These are phyloP conservation scores for Trachurus trachurus DNA, from an alignment of 2,797 vertebrate species.

Conservation along the genomic window DNA sequence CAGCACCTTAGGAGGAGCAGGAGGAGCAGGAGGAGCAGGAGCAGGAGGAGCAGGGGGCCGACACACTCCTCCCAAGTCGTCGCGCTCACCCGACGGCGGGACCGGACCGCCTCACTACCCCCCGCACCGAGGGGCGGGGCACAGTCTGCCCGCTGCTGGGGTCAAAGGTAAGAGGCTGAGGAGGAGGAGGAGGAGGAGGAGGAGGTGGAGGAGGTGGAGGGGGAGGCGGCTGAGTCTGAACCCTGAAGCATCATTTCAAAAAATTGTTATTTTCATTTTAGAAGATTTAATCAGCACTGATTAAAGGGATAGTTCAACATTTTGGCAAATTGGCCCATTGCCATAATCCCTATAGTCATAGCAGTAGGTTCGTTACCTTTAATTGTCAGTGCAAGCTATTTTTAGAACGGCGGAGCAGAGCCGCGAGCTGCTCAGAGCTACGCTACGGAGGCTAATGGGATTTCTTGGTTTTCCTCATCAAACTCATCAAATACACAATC, in stretches of 20 bases:
- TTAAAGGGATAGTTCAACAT: no score
- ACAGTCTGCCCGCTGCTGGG: constrained; percentile 77
- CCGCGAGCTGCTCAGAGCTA: no score
- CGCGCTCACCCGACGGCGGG: constrained; percentile 90
- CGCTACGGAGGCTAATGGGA: no score
- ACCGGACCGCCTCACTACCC: constrained; percentile 75
- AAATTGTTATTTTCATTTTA: not conserved
- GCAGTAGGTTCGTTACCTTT: no score
- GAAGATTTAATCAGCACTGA: no score
- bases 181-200: constrained; percentile 56
- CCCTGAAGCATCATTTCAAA: not conserved
- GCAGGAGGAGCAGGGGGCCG: constrained; percentile 83
- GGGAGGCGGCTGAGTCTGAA: not conserved
- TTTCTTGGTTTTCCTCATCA: no score
- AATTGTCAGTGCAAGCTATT: no score
- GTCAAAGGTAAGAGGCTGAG: constrained; percentile 85
- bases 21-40: constrained; percentile 57
- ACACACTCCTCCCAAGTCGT: constrained; percentile 89
- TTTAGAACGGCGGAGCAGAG: no score
- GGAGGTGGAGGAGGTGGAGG: constrained; percentile 45
- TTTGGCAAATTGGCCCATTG: no score
- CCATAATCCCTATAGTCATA: no score
- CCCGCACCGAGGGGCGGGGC: constrained; percentile 75
- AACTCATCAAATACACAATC: no score
- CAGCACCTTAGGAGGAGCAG: constrained; percentile 78